Conservation (phyloP, 2,797 vertebrate species). For the Alosa sapidissima region DNA sequence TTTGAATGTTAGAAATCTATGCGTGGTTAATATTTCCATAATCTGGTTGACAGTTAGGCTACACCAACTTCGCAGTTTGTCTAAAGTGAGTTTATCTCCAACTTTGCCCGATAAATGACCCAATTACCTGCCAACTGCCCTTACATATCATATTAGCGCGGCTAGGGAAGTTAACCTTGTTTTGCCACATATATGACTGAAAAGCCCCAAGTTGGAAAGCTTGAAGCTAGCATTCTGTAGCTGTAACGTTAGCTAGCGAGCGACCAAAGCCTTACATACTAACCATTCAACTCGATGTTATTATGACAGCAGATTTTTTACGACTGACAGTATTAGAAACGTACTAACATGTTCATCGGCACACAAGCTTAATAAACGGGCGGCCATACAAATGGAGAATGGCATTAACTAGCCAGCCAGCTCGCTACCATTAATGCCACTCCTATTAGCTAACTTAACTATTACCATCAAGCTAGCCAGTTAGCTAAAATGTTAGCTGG, state of each 20-base stretch:
- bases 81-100: background rate
- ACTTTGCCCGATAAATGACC: background rate
- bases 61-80: background rate
- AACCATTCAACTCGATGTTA: background rate
- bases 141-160: background rate
- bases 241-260: background rate
- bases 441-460: conserved; percentile 7
- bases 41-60: background rate
- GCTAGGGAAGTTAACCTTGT: background rate
- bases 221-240: background rate
- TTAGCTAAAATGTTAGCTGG: conserved; percentile 42
- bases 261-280: background rate
- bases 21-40: background rate
- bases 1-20: background rate
- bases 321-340: background rate
- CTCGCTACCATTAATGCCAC: conserved; percentile 25
- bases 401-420: background rate
- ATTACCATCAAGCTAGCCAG: conserved; percentile 34
- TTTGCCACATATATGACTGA: conserved; percentile 15
- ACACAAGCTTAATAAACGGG: background rate
- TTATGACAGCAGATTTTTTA: background rate
- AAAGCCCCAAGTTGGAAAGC: background rate
- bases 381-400: background rate
- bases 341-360: background rate
- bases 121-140: background rate